Percentiles rank a stretch among this genome's conserved stretches.
Evolutionary conservation across 2,888 invertebrate genomes (phyloP).

Genomic region (Xestia rhomboidea): DNA sequence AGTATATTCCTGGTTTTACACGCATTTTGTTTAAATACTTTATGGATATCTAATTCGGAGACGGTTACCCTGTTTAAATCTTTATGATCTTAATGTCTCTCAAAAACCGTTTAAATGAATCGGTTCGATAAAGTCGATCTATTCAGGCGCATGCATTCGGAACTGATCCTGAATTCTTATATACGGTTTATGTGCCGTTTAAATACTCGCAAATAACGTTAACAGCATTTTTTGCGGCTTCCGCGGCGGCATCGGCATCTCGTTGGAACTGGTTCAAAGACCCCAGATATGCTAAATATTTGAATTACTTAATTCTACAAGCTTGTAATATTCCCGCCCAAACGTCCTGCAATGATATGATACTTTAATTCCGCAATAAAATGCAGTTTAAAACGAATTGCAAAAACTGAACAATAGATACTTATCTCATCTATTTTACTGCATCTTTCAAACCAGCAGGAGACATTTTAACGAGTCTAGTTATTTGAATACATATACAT

Average conservation of each 20-base stretch:
- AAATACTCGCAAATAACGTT: slow-evolving; percentile 44
- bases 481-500: slow-evolving; percentile 30
- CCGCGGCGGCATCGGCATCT: slow-evolving; percentile 22
- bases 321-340: slow-evolving; percentile 28
- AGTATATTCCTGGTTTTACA: slow-evolving; percentile 27
- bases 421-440: slow-evolving; percentile 30
- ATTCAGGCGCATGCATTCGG: not conserved
- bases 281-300: slow-evolving; percentile 55
- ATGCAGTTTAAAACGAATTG: slow-evolving; percentile 28
- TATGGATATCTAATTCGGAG: not conserved
- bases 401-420: slow-evolving; percentile 40
- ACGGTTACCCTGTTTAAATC: slow-evolving; percentile 17
- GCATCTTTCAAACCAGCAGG: slow-evolving; percentile 4
- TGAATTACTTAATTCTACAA: slow-evolving; percentile 58
- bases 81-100: slow-evolving; percentile 1
- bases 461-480: slow-evolving; percentile 9
- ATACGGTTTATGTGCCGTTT: slow-evolving; percentile 36
- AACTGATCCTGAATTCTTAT: slow-evolving; percentile 21
- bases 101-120: slow-evolving; percentile 12
- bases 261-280: slow-evolving; percentile 59
- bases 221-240: slow-evolving; percentile 42
- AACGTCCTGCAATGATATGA: slow-evolving; percentile 6
- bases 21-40: slow-evolving; percentile 17
- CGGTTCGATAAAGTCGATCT: slow-evolving; percentile 5
- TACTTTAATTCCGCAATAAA: slow-evolving; percentile 14